Conservation (phyloP, 2,113 vertebrate species). For the Hassar affinis region DNA sequence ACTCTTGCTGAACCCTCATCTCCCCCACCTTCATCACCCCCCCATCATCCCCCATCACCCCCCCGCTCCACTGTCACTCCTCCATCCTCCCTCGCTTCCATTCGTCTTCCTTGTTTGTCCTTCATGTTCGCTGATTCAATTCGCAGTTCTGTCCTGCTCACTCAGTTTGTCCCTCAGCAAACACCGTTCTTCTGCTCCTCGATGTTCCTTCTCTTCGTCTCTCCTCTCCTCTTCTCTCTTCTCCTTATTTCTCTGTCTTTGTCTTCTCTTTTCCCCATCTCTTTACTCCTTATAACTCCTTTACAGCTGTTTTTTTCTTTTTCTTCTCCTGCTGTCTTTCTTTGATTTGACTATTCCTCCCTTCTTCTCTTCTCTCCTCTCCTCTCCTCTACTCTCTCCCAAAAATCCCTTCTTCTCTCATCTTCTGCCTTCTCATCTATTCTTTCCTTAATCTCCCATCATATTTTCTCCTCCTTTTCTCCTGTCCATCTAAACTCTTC, state of each 20-base stretch:
- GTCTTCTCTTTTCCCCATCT: background rate
- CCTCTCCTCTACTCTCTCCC: background rate
- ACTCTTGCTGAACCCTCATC: conserved; percentile 52
- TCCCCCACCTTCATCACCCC: conserved; percentile 60
- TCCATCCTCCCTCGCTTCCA: conserved; percentile 39
- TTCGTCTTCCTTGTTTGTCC: conserved; percentile 33
- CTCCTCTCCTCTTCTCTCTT: too few relatives aligned
- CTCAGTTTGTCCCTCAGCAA: conserved; percentile 8
- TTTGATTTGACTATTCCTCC: background rate
- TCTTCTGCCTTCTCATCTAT: background rate
- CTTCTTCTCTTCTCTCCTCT: background rate
- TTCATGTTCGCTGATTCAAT: conserved; percentile 27
- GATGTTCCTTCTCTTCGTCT: too few relatives aligned
- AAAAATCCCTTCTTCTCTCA: background rate
- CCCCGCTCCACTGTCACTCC: conserved; percentile 20
- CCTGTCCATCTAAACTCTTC: background rate
- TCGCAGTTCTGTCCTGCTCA: conserved; percentile 6
- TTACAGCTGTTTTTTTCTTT: background rate
- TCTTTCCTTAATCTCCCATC: background rate
- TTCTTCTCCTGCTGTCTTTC: background rate
- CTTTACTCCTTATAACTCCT: background rate
- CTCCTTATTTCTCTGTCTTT: background rate
- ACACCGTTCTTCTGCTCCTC: too few relatives aligned
- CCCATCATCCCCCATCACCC: background rate
- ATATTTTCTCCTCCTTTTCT: background rate